Evolutionary conservation across 1,140 invertebrate genomes (phyloP), one percentile per base, ranked within the genome.

Genomic region (Hyles vespertilio): DNA sequence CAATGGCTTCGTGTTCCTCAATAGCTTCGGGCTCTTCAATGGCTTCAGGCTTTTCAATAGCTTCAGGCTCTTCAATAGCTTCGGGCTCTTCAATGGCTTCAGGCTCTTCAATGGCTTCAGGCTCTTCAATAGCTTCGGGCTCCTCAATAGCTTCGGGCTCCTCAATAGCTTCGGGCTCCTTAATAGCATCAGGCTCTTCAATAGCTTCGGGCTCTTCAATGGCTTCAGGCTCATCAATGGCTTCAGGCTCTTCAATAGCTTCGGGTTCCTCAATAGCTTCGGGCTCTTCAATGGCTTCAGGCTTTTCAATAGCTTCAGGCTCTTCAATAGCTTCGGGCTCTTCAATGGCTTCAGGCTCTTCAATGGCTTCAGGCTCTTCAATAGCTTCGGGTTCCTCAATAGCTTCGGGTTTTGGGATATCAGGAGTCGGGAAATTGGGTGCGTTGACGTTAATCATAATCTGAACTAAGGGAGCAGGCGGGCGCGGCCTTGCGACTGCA

Each of bases 381-480:
- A 36, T 7, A 7, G 36, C 3, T 36, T 36, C 36, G 36, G 36
- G 36, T 36, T 36, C n/a, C n/a, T n/a, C n/a, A n/a, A n/a, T 36
- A n/a, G 12, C 10, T 22, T 53, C 51, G 2, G 36, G 51, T 5
- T 53, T 11, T 7, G 51, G 51, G 22, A 43, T 11, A 5, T 32
- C 34, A 12, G 51, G 36, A 44, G 12, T 44, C 7, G 51, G 34
- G 36, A 8, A 5, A 40, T 40, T 53, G 32, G 51, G 6, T 3
- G 40, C 36, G 40, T 53, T 32, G 51, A 53, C 40, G 3, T 53
- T 53, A 7, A 53, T n/a, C 7, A 53, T 40, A 36, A 53, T 40
- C 36, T 53, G 51, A 40, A 53, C 51, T 5, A 43, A 36, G 4
- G 51, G 51, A 6, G 6, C n/a, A n/a, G 47, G 47, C 11, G 43